Conservation (phyloP, 2,113 vertebrate genomes). For the Meles meles region DNA sequence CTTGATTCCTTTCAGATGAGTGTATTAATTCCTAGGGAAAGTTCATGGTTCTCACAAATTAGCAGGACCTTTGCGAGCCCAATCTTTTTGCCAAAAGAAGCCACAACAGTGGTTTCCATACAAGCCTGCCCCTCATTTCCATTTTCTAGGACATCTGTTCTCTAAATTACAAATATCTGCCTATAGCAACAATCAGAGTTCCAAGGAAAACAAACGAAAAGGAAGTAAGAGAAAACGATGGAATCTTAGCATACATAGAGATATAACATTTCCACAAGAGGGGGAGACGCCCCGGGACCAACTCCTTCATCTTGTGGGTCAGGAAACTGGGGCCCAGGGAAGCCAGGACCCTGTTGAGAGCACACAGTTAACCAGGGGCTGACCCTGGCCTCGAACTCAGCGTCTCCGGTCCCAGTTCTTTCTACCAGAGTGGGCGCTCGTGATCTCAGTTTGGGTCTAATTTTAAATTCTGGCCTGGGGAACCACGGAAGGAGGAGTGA, state of each 20-base stretch:
- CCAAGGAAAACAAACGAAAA: constrained; percentile 21
- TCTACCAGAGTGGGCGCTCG: neutral
- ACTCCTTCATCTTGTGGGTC: neutral
- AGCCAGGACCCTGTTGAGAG: neutral
- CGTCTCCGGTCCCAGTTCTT: neutral
- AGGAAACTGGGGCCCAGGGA: neutral
- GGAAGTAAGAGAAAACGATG: constrained; percentile 4
- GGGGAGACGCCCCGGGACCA: neutral
- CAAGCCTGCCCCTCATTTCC: neutral
- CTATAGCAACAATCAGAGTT: neutral
- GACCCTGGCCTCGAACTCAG: neutral
- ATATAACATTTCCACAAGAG: neutral
- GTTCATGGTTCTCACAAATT: constrained; percentile 31
- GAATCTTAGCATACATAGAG: neutral
- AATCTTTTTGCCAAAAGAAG: constrained; percentile 52
- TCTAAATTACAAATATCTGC: constrained; percentile 32
- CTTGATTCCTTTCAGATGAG: constrained; percentile 56
- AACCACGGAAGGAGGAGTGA: neutral
- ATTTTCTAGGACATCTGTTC: constrained; percentile 52
- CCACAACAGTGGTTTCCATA: constrained; percentile 16
- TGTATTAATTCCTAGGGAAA: constrained; percentile 43
- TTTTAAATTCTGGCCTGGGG: neutral
- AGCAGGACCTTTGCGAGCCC: neutral
- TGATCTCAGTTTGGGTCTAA: neutral
- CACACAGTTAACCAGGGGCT: neutral